Conservation (phyloP, 2,113 vertebrate genomes). For the Daboia siamensis region DNA sequence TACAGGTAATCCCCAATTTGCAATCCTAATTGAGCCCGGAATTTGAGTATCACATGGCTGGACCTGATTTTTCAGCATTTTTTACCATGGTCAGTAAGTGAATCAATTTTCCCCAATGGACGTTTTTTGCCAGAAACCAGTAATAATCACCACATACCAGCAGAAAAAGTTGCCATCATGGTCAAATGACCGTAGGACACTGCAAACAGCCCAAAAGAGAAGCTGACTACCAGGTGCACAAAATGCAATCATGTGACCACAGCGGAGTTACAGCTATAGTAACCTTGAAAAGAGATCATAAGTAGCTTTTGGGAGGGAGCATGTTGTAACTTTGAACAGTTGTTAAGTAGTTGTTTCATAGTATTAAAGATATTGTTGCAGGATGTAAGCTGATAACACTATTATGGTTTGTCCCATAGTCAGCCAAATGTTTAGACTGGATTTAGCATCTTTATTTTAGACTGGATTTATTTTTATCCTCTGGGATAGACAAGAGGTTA, state of each 20-base stretch:
- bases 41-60: background rate
- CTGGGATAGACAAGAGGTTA: background rate
- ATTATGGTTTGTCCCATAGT: background rate
- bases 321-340: background rate
- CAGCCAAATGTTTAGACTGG: background rate
- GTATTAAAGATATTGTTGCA: background rate
- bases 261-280: background rate
- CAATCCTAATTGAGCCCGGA: background rate
- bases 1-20: background rate
- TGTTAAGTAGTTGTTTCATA: background rate
- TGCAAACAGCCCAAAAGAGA: background rate
- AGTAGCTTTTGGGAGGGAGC: background rate
- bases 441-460: background rate
- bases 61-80: background rate
- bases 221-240: background rate
- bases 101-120: background rate
- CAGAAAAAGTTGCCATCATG: background rate
- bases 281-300: background rate
- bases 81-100: background rate
- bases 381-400: background rate
- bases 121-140: background rate
- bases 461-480: background rate
- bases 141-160: background rate
- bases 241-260: background rate
- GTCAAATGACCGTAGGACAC: background rate